Evolutionary conservation across 2,888 invertebrate species (phyloP).

Genomic region (Neoscelio sp.): DNA sequence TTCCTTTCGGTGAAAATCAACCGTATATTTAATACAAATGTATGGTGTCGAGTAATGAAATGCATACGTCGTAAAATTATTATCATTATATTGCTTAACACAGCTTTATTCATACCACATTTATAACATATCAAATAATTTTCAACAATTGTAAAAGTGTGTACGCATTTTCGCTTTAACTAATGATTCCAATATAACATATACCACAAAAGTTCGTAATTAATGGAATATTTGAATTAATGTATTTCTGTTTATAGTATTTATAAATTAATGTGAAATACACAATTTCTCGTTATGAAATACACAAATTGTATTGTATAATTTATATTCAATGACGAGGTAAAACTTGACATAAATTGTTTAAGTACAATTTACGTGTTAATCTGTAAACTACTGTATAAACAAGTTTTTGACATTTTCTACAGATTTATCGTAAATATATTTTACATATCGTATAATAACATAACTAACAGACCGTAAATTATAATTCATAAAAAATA

Average conservation of each 20-base stretch:
- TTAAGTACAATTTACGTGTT: conserved; percentile 9
- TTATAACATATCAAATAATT: background rate
- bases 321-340: background rate
- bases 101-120: background rate
- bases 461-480: too few relatives aligned
- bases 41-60: too few relatives aligned
- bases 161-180: background rate
- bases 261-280: background rate
- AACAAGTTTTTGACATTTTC: background rate
- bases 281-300: background rate
- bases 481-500: too few relatives aligned
- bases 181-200: background rate
- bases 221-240: background rate
- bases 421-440: too few relatives aligned
- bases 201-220: background rate
- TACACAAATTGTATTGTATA: background rate
- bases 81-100: background rate
- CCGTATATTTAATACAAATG: too few relatives aligned
- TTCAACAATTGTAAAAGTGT: background rate
- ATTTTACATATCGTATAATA: too few relatives aligned
- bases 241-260: background rate
- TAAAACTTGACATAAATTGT: conserved; percentile 8
- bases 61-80: background rate
- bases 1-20: too few relatives aligned
- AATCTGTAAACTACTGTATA: too few relatives aligned